These are phyloP conservation scores for Eretmocerus hayati DNA, from an alignment of 2,888 invertebrate genomes.

Conservation along the genomic window DNA sequence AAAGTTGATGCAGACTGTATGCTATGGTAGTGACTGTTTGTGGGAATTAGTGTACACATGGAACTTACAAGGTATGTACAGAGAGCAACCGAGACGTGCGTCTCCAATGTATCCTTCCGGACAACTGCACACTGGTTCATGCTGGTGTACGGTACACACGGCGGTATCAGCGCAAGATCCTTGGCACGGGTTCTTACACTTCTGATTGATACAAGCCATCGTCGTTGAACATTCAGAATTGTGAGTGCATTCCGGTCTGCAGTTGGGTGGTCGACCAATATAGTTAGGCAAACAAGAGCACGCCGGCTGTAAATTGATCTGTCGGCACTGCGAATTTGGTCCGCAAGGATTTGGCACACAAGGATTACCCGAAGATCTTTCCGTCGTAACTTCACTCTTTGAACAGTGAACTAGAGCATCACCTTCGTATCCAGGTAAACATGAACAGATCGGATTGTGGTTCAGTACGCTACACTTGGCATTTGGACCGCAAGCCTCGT, in stretches of 20 bases:
- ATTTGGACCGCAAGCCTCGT: slow-evolving; percentile 72
- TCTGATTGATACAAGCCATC: slow-evolving; percentile 72
- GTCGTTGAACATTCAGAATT: slow-evolving; percentile 76
- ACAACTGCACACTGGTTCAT: slow-evolving; percentile 74
- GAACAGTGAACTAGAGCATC: slow-evolving; percentile 71
- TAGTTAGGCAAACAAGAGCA: slow-evolving; percentile 76
- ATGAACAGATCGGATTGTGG: slow-evolving; percentile 82
- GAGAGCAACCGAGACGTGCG: slow-evolving; percentile 55
- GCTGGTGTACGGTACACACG: slow-evolving; percentile 76
- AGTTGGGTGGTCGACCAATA: slow-evolving; percentile 78
- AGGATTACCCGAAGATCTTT: slow-evolving; percentile 53
- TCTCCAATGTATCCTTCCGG: slow-evolving; percentile 77
- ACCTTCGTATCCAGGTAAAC: slow-evolving; percentile 69
- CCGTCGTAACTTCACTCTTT: slow-evolving; percentile 49
- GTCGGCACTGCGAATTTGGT: slow-evolving; percentile 73
- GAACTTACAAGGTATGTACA: background rate
- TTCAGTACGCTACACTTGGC: slow-evolving; percentile 78
- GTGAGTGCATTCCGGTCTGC: slow-evolving; percentile 75
- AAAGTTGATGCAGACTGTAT: too few relatives aligned
- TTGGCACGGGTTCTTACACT: slow-evolving; percentile 77
- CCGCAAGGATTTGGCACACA: slow-evolving; percentile 79
- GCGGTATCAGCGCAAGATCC: slow-evolving; percentile 75
- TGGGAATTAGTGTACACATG: too few relatives aligned
- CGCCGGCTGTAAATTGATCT: slow-evolving; percentile 75
- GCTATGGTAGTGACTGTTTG: too few relatives aligned